Percentiles rank a stretch among this genome's conserved stretches.
phyloP scores from a whole-genome alignment of 2,888 invertebrate species.

The Venusia cambrica region DNA sequence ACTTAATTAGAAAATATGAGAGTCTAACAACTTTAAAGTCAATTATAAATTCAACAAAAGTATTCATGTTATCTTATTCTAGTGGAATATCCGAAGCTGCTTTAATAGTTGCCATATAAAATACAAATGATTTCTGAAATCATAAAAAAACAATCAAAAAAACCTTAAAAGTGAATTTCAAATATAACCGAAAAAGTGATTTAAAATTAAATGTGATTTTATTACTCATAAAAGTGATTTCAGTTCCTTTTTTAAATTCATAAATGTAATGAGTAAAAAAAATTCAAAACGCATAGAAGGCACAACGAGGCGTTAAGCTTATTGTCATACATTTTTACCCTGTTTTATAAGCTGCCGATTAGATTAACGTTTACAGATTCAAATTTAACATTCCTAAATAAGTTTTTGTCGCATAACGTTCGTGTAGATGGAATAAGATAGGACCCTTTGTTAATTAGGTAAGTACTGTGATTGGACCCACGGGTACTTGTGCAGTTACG shows the following conservation, averaged over 20 bases:
- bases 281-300: constrained; percentile 44
- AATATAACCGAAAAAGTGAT: too few relatives aligned
- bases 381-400: too few relatives aligned
- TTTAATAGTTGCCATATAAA: constrained; percentile 24
- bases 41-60: constrained; percentile 47
- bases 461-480: too few relatives aligned
- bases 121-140: constrained; percentile 22
- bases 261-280: constrained; percentile 34
- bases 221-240: constrained; percentile 10
- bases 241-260: constrained; percentile 31
- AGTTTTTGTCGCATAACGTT: too few relatives aligned
- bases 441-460: too few relatives aligned
- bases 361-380: constrained; percentile 6
- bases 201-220: constrained; percentile 5
- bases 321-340: constrained; percentile 64
- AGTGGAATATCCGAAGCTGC: constrained; percentile 40
- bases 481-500: too few relatives aligned
- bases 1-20: constrained; percentile 35
- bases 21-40: constrained; percentile 69
- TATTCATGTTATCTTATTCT: constrained; percentile 32
- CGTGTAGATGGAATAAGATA: too few relatives aligned
- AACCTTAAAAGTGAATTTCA: too few relatives aligned
- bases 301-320: constrained; percentile 52
- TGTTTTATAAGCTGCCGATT: constrained; percentile 40
- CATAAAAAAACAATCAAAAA: too few relatives aligned